Evolutionary conservation across 2,888 invertebrate species (phyloP).

Genomic region (Bugulina stolonifera): DNA sequence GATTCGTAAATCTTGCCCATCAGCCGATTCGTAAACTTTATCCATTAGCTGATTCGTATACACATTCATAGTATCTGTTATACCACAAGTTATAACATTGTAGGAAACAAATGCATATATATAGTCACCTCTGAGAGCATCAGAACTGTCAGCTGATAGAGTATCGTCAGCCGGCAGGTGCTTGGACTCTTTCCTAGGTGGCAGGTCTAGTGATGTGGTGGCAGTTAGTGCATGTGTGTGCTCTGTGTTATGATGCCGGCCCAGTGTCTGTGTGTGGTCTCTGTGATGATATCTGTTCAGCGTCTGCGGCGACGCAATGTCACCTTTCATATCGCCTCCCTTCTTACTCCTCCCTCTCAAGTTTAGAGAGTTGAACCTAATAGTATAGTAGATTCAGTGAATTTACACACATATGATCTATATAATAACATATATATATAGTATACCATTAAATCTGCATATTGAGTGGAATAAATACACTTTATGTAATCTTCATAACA

Average conservation of each 20-base stretch:
- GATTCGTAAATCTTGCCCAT: too few relatives aligned
- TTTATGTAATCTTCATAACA: too few relatives aligned
- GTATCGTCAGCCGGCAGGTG: neutral
- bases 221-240: neutral
- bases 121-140: neutral
- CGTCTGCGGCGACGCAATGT: neutral
- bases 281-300: neutral
- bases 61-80: too few relatives aligned
- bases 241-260: neutral
- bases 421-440: too few relatives aligned
- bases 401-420: too few relatives aligned
- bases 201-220: neutral
- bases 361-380: constrained; percentile 22
- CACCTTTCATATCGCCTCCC: neutral
- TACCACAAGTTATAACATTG: too few relatives aligned
- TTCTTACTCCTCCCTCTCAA: constrained; percentile 5
- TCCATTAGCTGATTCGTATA: too few relatives aligned
- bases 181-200: neutral
- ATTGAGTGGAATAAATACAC: too few relatives aligned
- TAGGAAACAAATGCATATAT: too few relatives aligned
- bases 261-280: constrained; percentile 9
- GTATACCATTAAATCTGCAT: too few relatives aligned
- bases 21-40: too few relatives aligned
- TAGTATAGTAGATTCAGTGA: too few relatives aligned
- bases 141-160: neutral